Percentiles rank a stretch among this genome's conserved stretches.
Evolutionary conservation across 2,113 vertebrate genomes (phyloP).

Genomic region (Lophius piscatorius): DNA sequence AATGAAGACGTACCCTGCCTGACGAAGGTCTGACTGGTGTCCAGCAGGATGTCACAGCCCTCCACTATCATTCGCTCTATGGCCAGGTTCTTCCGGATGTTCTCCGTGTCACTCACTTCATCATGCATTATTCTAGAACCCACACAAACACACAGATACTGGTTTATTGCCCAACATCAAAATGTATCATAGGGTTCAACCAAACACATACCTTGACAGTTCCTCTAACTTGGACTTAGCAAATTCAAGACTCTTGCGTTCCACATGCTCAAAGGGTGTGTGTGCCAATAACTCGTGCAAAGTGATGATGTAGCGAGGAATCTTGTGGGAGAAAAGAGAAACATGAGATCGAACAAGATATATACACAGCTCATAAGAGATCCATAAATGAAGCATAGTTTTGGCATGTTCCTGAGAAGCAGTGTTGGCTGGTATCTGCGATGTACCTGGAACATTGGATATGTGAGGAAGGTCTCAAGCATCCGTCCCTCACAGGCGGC

Average conservation of each 20-base stretch:
- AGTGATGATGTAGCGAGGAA: conserved; percentile 98
- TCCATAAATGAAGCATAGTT: neutral
- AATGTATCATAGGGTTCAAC: neutral
- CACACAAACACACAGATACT: conserved; percentile 9
- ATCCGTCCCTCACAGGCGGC: conserved; percentile 95
- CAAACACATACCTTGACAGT: conserved; percentile 88
- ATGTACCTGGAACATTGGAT: conserved; percentile 98
- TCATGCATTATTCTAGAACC: conserved; percentile 93
- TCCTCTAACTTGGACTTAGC: conserved; percentile 97
- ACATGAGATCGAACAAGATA: neutral
- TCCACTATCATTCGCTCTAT: conserved; percentile 98
- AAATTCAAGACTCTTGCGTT: conserved; percentile 97
- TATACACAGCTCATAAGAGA: too few relatives aligned
- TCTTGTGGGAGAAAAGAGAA: conserved; percentile 74
- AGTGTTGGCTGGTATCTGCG: neutral
- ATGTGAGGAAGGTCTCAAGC: conserved; percentile 98
- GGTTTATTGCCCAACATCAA: neutral
- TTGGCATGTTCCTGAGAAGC: neutral
- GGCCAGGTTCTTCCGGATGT: conserved; percentile 96
- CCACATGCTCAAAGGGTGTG: conserved; percentile 96
- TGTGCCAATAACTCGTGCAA: conserved; percentile 96
- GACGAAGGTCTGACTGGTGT: conserved; percentile 96
- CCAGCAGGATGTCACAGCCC: conserved; percentile 95
- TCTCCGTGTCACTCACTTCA: conserved; percentile 98
- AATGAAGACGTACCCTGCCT: conserved; percentile 89